Base-by-base conservation (phyloP, 2,113 vertebrate species). In the Mormyrus iriodes region DNA sequence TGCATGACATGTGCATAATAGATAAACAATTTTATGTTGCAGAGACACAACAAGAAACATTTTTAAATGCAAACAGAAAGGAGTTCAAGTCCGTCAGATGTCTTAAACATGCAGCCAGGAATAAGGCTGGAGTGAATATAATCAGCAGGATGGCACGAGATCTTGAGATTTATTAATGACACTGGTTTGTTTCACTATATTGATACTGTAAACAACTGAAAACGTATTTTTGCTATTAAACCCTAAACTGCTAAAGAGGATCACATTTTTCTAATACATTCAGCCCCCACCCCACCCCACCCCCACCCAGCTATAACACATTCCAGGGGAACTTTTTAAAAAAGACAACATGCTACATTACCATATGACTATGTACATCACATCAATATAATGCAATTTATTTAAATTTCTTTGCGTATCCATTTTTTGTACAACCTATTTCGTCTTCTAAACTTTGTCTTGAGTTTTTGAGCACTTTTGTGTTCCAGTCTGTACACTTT, bases 21-120 rank as follows among this genome's bases (percentile, higher is more conserved):
- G 73, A 79, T 79, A 79, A 79, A 79, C 35, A 79, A 42, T 84
- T 84, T 48, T 46, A 84, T 84, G 44, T 84, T 24, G 39, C 39
- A n/a, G 10, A n/a, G 44, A 84, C 79, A 83, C 39, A 84, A 84
- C 82, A 84, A 82, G 39, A 82, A 84, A 84, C 82, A 84, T 48
- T 84, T 84, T 82, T 82, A 82, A 82, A 82, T 84, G 82, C 44
- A 84, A 84, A 24, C 44, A 84, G 82, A 46, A 24, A 46, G 82
- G 82, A 48, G 39, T 84, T 84, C 82, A 48, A 44, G 21, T 42
- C 44, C 21, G 9, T 84, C 82, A 84, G 44, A 46, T 48, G 44
- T 84, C 82, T 84, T 46, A 84, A 84, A 8, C 44, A 24, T 12
- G 0, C 31, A 17, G 73, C 73, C 73, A 79, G 73, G 35, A 21